Conservation (phyloP, 2,113 vertebrate genomes). For the Cephalopholis sonnerati region DNA sequence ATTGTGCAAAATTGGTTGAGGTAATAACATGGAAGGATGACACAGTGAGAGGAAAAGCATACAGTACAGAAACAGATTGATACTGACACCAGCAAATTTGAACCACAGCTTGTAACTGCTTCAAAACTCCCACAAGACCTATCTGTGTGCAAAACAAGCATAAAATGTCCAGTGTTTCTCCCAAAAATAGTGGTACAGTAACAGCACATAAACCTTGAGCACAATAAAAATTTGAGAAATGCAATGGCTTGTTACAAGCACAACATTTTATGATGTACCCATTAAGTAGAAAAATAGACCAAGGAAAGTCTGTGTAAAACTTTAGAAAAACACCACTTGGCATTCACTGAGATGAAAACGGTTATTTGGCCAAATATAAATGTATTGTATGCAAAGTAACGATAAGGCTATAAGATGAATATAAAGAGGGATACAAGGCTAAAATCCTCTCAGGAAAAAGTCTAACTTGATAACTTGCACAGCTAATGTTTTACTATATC, state of each 20-base stretch:
- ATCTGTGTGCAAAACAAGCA: constrained; percentile 62
- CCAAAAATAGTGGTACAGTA: neutral
- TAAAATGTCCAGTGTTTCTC: constrained; percentile 16
- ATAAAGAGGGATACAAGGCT: constrained; percentile 16
- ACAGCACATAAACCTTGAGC: constrained; percentile 15
- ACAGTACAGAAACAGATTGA: constrained; percentile 11
- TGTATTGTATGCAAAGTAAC: constrained; percentile 8
- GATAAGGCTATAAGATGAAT: constrained; percentile 34
- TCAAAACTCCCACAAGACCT: constrained; percentile 21
- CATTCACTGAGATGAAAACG: neutral
- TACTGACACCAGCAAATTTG: constrained; percentile 21
- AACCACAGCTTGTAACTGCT: constrained; percentile 2
- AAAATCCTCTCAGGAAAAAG: constrained; percentile 10
- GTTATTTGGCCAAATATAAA: constrained; percentile 62
- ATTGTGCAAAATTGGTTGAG: constrained; percentile 45
- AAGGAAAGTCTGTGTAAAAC: constrained; percentile 35
- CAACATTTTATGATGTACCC: constrained; percentile 4
- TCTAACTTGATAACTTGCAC: neutral
- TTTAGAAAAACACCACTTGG: constrained; percentile 40
- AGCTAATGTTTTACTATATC: constrained; percentile 10
- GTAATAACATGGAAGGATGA: constrained; percentile 24
- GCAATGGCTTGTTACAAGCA: constrained; percentile 13
- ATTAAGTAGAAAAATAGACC: constrained; percentile 62
- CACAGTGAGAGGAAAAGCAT: constrained; percentile 13
- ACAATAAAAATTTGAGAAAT: constrained; percentile 13